phyloP scores from a whole-genome alignment of 2,797 vertebrate species.

The Alouatta caraya region DNA sequence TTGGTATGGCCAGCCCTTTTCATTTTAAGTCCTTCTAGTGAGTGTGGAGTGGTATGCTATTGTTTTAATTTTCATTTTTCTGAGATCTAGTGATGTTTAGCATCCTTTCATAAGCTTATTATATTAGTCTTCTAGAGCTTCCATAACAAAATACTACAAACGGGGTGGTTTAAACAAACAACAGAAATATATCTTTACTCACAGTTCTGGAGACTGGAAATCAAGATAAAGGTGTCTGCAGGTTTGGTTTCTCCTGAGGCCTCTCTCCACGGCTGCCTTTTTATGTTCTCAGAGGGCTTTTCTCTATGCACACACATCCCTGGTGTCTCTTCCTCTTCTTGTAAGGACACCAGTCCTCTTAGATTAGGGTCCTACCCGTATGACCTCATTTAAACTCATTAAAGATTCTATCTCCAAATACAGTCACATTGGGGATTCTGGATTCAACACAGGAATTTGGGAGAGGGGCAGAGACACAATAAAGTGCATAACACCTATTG shows the following conservation, averaged over 20 bases:
- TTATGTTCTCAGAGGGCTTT: neutral
- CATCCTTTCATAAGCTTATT: neutral
- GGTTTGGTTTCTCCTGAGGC: neutral
- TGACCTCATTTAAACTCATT: neutral
- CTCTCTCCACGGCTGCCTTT: neutral
- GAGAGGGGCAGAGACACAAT: neutral
- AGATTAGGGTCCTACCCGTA: neutral
- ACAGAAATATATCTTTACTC: slow-evolving; percentile 7
- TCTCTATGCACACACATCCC: neutral
- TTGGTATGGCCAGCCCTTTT: neutral
- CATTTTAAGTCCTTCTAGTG: neutral
- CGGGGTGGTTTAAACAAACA: neutral
- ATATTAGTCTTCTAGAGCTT: neutral
- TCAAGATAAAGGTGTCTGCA: neutral
- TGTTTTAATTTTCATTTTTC: neutral
- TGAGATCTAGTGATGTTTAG: neutral
- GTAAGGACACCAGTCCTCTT: neutral
- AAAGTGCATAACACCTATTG: neutral
- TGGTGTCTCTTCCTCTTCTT: neutral
- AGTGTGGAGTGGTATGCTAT: neutral
- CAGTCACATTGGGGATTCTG: neutral
- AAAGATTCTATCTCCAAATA: neutral
- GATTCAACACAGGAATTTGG: neutral
- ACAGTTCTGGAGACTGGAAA: neutral
- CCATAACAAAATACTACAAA: neutral